phyloP scores from a whole-genome alignment of 2,797 vertebrate species.

The Microtus obscurus region DNA sequence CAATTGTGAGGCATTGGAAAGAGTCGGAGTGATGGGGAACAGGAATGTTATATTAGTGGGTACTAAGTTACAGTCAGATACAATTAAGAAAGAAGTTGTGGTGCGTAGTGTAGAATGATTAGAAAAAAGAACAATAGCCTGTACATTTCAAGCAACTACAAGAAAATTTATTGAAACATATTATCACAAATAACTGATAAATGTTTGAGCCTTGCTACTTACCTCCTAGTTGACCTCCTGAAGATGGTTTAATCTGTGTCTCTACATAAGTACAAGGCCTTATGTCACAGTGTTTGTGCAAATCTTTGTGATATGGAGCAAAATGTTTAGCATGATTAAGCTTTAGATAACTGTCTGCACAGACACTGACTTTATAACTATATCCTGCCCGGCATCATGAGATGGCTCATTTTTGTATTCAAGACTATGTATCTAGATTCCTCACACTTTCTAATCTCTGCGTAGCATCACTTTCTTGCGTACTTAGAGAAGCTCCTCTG shows the following conservation, averaged over 20 bases:
- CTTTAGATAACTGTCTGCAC: neutral
- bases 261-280: neutral
- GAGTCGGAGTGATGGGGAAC: neutral
- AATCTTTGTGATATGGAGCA: neutral
- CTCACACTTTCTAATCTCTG: neutral
- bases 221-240: neutral
- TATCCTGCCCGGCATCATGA: neutral
- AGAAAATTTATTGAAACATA: neutral
- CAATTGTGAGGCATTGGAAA: neutral
- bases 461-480: neutral
- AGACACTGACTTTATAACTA: neutral
- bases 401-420: neutral
- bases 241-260: neutral
- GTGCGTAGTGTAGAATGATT: neutral
- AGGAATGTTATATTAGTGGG: neutral
- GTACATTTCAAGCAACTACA: neutral
- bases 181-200: neutral
- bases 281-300: neutral
- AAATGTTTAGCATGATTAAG: neutral
- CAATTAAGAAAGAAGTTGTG: neutral
- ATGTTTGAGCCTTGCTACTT: neutral
- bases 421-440: neutral
- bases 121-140: neutral
- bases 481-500: neutral
- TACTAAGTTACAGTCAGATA: neutral